Percentiles rank a stretch among this genome's conserved stretches.
Conservation (phyloP, 2,888 invertebrate species). For the Piscicola geometra region DNA sequence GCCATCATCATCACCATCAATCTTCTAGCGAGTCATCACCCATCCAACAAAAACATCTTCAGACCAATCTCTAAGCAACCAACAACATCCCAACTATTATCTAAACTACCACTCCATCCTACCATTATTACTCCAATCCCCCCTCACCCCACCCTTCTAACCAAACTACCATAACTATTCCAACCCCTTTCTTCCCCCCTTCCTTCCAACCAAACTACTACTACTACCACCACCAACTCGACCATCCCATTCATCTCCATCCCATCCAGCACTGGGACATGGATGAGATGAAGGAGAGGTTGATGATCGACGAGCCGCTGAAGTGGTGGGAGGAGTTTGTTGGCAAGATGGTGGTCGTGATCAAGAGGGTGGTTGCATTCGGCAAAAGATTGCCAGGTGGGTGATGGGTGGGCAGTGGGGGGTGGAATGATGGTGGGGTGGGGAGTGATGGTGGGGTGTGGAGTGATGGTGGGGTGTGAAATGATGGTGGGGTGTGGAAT, state of each 20-base stretch:
- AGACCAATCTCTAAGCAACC: neutral
- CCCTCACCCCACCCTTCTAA: too few relatives aligned
- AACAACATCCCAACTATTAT: neutral
- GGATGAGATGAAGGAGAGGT: slow-evolving; percentile 32
- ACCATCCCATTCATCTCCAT: too few relatives aligned
- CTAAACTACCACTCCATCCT: neutral
- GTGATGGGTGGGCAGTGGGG: neutral
- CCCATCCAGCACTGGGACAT: slow-evolving; percentile 31
- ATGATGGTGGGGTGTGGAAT: neutral
- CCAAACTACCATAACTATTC: too few relatives aligned
- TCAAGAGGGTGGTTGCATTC: slow-evolving; percentile 52
- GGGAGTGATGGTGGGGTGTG: neutral
- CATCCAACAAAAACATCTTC: neutral
- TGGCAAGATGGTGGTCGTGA: slow-evolving; percentile 50
- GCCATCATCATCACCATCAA: too few relatives aligned
- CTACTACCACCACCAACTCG: neutral
- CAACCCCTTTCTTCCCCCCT: neutral
- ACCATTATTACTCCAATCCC: neutral
- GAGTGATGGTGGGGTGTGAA: neutral
- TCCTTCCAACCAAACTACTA: neutral
- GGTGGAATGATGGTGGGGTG: neutral
- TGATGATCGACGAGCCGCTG: slow-evolving; percentile 19
- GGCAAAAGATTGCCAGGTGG: slow-evolving; percentile 46
- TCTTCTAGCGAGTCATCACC: neutral
- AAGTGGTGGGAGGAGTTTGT: slow-evolving; percentile 46